phyloP scores from a whole-genome alignment of 2,888 invertebrate species.

The Brenthis ino region DNA sequence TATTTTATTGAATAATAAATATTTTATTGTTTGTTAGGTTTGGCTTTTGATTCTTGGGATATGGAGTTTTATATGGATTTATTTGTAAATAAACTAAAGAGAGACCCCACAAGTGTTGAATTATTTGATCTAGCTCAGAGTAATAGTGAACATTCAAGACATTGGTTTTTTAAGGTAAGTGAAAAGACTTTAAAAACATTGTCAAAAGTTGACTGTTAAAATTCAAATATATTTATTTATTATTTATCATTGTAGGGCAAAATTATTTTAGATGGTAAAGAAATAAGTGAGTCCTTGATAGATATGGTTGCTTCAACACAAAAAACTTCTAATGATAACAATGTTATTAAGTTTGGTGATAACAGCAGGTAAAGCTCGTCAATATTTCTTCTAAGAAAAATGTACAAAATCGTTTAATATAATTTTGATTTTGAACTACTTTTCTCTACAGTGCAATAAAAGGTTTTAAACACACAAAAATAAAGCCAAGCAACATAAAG shows the following conservation, averaged over 20 bases:
- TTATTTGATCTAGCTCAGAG: slow-evolving; percentile 99
- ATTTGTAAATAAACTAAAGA: slow-evolving; percentile 90
- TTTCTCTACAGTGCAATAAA: slow-evolving; percentile 88
- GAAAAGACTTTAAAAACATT: not conserved
- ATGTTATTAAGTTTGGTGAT: slow-evolving; percentile 98
- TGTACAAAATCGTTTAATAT: not conserved
- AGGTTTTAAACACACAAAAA: slow-evolving; percentile 88
- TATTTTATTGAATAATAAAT: no score
- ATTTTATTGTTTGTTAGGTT: slow-evolving; percentile 69
- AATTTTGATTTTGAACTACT: not conserved
- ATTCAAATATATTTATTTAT: no score
- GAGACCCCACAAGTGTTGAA: slow-evolving; percentile 98
- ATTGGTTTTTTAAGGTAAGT: slow-evolving; percentile 96
- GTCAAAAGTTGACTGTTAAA: not conserved
- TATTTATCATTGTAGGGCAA: slow-evolving; percentile 82
- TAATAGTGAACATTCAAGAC: slow-evolving; percentile 98
- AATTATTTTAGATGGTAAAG: slow-evolving; percentile 91
- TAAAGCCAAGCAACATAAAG: slow-evolving; percentile 84
- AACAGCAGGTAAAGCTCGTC: slow-evolving; percentile 92
- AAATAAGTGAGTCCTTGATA: slow-evolving; percentile 91
- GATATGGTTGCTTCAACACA: slow-evolving; percentile 97
- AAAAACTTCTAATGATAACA: slow-evolving; percentile 91
- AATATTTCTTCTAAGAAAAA: not conserved
- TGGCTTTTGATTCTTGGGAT: slow-evolving; percentile 97
- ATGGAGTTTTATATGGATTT: slow-evolving; percentile 94